Evolutionary conservation across 2,888 invertebrate species (phyloP), one percentile per base, ranked within the genome.

Genomic region (Stratiomys singularior): DNA sequence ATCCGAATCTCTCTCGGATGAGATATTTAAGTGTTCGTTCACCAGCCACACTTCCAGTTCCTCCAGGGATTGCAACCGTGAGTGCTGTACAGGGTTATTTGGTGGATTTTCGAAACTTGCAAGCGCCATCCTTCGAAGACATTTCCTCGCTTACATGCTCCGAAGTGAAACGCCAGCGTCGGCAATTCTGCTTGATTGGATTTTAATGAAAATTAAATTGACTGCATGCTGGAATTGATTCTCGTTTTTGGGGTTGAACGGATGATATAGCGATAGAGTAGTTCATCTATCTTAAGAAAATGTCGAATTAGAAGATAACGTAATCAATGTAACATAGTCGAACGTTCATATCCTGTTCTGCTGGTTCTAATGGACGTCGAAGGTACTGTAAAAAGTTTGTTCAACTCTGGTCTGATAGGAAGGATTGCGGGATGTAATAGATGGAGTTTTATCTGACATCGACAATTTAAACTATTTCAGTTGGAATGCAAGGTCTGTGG

Each of bases 191-290:
- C 47, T 46, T 76, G 76, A 76, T 76, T 76, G 76, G 64, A 64
- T 76, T 76, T 76, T 76, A 76, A 76, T 76, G 76, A 64, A 76
- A 76, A 76, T 76, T 63, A 76, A 76, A 76, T 76, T 63, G 64
- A 76, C 64, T 76, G 76, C 74, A 74, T 74, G 23, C 74, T 44
- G 60, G 74, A 74, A 74, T 74, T 47, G 74, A 72, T 72, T 72
- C 46, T 18, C 30, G 56, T 30, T 27, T n/a, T n/a, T 18, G 47
- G 47, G 44, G 27, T n/a, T 7, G 60, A 37, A 44, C 28, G 15
- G 47, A 30, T 27, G 46, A 46, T 11, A 25, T 69, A 46, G 30
- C 15, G 27, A 11, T 25, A 15, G 18, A 47, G 25, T 69, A 47
- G 69, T 46, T 69, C 69, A 69, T 69, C 69, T 47, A 69, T 69